These are phyloP conservation scores for Trichomycterus rosablanca DNA, from an alignment of 2,113 vertebrate species.

Conservation along the genomic window DNA sequence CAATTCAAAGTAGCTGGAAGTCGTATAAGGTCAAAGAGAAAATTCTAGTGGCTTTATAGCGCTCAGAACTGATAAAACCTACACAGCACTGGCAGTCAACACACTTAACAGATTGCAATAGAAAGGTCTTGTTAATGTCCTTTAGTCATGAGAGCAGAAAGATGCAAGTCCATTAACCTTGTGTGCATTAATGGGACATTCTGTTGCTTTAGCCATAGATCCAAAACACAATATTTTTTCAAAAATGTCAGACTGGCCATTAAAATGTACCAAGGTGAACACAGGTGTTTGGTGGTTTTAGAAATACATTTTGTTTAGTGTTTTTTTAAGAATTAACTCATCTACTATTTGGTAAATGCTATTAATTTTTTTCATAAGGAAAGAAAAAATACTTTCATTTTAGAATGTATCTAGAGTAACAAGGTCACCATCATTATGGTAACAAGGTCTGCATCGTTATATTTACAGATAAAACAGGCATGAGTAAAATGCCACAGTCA, in stretches of 20 bases:
- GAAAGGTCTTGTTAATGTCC: too few relatives aligned
- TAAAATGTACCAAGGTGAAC: neutral
- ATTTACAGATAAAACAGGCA: too few relatives aligned
- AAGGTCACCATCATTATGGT: too few relatives aligned
- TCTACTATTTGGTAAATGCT: too few relatives aligned
- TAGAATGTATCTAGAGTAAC: too few relatives aligned
- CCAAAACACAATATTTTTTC: constrained; percentile 11
- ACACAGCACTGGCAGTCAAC: constrained; percentile 10
- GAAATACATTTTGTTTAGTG: neutral
- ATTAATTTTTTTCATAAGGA: too few relatives aligned
- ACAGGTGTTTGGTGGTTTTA: neutral
- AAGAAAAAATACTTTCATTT: too few relatives aligned
- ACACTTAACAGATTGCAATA: constrained; percentile 25
- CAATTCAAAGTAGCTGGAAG: constrained; percentile 28
- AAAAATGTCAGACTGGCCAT: neutral
- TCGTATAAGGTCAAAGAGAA: constrained; percentile 31
- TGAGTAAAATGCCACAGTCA: too few relatives aligned
- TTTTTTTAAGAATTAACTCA: too few relatives aligned
- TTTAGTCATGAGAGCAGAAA: constrained; percentile 16
- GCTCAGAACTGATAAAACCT: constrained; percentile 25
- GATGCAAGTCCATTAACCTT: constrained; percentile 35
- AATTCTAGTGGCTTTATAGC: constrained; percentile 20
- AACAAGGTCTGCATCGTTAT: too few relatives aligned
- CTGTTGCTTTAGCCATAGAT: constrained; percentile 15
- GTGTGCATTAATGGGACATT: constrained; percentile 9